Percentiles rank a stretch among this genome's conserved stretches.
These are phyloP conservation scores for Globodera rostochiensis DNA, from an alignment of 1,140 invertebrate species.

Conservation along the genomic window DNA sequence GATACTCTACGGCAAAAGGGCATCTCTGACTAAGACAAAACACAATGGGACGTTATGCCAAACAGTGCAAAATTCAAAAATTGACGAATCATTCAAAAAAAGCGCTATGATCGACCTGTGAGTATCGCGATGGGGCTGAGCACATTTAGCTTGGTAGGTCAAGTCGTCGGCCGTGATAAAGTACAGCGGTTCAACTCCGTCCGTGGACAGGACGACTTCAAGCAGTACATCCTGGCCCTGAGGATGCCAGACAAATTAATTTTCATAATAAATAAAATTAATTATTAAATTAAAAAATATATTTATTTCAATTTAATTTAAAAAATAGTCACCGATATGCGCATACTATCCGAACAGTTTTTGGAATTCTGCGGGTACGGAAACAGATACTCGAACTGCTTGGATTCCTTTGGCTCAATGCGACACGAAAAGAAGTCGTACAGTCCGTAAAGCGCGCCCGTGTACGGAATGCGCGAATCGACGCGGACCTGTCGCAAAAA, in stretches of 20 bases:
- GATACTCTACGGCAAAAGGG: neutral
- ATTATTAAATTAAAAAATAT: neutral
- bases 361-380: constrained; percentile 59
- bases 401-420: constrained; percentile 58
- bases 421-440: constrained; percentile 65
- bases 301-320: neutral
- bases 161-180: constrained; percentile 65
- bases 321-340: constrained; percentile 47
- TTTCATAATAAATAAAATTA: too few species aligned
- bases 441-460: constrained; percentile 63
- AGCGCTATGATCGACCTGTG: neutral
- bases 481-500: constrained; percentile 30
- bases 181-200: constrained; percentile 64
- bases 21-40: neutral
- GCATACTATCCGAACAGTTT: constrained; percentile 62
- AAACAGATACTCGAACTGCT: constrained; percentile 58
- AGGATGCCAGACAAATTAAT: constrained; percentile 5
- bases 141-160: constrained; percentile 63
- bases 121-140: constrained; percentile 4
- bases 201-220: constrained; percentile 64
- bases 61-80: neutral
- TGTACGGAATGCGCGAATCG: constrained; percentile 60
- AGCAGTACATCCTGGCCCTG: constrained; percentile 62
- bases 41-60: neutral
- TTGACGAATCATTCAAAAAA: neutral